A percentile compares a stretch with the other conserved stretches of the same genome.
Conservation (phyloP, 2,888 invertebrate genomes). For the Pyrrhosoma nymphula region DNA sequence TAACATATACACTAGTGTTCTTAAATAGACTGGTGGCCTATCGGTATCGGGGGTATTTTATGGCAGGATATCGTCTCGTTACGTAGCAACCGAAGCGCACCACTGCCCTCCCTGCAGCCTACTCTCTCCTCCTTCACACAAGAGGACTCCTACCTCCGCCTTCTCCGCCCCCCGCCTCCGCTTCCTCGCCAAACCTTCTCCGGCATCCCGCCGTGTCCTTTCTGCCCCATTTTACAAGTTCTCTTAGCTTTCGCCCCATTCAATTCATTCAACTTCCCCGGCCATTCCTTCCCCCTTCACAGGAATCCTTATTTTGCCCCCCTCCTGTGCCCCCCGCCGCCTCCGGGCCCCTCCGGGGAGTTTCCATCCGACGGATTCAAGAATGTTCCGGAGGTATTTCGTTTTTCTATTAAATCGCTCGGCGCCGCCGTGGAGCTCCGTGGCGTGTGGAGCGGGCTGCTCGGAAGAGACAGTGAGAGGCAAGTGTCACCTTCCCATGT, state of each 20-base stretch:
- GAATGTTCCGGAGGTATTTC: neutral
- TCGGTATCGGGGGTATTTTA: no score
- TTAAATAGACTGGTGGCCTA: no score
- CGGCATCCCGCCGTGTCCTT: neutral
- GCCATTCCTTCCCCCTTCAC: neutral
- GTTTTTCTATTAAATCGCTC: conserved; percentile 7
- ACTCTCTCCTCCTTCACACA: neutral
- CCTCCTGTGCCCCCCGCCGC: neutral
- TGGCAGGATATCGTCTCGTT: neutral
- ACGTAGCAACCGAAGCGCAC: no score
- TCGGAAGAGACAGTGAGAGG: neutral
- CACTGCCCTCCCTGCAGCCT: no score
- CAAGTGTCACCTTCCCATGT: neutral
- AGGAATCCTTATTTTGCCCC: neutral
- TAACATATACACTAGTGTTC: no score
- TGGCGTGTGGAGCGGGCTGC: neutral
- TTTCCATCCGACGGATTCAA: neutral
- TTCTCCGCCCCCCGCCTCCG: neutral
- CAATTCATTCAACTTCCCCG: neutral
- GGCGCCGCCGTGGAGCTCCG: neutral
- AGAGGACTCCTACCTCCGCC: neutral
- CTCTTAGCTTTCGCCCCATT: neutral
- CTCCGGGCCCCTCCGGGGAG: neutral
- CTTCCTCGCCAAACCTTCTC: neutral
- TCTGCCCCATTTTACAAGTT: conserved; percentile 25